Conservation (phyloP, 1,140 invertebrate genomes). For the Phenacoccus solenopsis region DNA sequence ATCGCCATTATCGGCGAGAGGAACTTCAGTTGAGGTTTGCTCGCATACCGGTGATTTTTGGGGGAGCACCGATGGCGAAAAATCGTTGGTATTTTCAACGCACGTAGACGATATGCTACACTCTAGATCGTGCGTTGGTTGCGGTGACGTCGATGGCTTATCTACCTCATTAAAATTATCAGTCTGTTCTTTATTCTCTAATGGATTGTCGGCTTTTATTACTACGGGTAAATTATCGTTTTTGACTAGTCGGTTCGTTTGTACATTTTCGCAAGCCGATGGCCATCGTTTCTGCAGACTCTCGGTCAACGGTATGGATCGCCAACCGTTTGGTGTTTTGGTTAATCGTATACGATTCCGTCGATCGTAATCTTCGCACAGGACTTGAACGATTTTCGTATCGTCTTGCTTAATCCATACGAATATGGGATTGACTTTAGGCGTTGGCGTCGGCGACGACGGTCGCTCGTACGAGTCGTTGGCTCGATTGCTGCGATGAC, state of each 20-base stretch:
- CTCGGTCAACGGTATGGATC: constrained; percentile 61
- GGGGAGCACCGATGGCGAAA: background rate
- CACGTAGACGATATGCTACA: background rate
- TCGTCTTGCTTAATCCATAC: constrained; percentile 64
- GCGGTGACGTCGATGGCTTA: constrained; percentile 9
- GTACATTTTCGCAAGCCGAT: background rate
- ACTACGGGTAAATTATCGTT: background rate
- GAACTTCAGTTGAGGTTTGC: background rate
- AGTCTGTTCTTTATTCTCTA: constrained; percentile 27
- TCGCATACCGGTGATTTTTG: background rate
- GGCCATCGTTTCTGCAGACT: constrained; percentile 33
- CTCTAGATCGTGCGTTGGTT: background rate
- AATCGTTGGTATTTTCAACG: background rate
- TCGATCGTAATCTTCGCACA: constrained; percentile 72
- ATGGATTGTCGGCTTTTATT: background rate
- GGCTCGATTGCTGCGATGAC: background rate
- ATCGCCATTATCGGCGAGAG: background rate
- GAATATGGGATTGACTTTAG: constrained; percentile 63
- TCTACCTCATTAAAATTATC: constrained; percentile 18
- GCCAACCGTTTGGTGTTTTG: constrained; percentile 64
- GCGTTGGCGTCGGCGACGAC: constrained; percentile 24
- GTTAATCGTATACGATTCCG: constrained; percentile 64
- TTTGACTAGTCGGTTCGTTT: background rate
- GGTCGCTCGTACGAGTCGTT: background rate
- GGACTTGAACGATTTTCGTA: constrained; percentile 62